A percentile compares a stretch with the other conserved stretches of the same genome.
Evolutionary conservation across 64 coral and sea anemone species (phyloP).

Genomic region (Anthopleura sola): DNA sequence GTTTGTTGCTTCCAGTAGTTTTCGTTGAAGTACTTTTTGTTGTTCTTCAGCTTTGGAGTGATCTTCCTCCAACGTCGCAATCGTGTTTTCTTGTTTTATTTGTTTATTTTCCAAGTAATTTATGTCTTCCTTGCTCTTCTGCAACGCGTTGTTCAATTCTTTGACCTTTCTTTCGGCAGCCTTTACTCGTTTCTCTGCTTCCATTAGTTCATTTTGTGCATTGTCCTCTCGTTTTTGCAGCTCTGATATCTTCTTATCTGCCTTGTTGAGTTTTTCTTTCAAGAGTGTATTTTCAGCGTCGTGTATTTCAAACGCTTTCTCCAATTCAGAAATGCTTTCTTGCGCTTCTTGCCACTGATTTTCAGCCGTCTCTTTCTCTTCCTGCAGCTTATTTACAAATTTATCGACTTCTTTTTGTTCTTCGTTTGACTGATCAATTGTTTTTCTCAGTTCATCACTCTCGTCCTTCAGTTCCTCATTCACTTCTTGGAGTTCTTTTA

Average conservation of each 20-base stretch:
- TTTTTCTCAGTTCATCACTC: slow-evolving; percentile 30
- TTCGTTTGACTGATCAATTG: slow-evolving; percentile 5
- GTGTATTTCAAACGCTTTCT: slow-evolving; percentile 59
- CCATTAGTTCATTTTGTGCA: slow-evolving; percentile 24
- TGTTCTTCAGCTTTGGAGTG: slow-evolving; percentile 53
- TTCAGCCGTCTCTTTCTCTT: slow-evolving; percentile 9
- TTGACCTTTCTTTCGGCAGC: slow-evolving; percentile 41
- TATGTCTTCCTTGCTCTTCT: slow-evolving; percentile 44
- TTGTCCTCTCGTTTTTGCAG: slow-evolving; percentile 33
- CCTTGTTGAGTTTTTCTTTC: slow-evolving; percentile 43
- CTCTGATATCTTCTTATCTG: slow-evolving; percentile 43
- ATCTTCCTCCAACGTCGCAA: slow-evolving; percentile 56
- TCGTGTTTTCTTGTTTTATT: slow-evolving; percentile 28
- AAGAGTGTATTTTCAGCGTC: slow-evolving; percentile 57
- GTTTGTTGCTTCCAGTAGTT: slow-evolving; percentile 50
- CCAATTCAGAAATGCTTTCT: slow-evolving; percentile 66
- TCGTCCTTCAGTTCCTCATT: slow-evolving; percentile 49
- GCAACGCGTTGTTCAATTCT: slow-evolving; percentile 29
- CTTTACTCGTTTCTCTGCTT: slow-evolving; percentile 18
- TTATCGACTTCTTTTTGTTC: slow-evolving; percentile 33
- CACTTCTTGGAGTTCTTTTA: slow-evolving; percentile 29
- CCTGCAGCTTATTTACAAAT: slow-evolving; percentile 27
- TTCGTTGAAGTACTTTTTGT: slow-evolving; percentile 67
- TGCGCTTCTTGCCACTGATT: slow-evolving; percentile 41
- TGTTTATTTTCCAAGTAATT: slow-evolving; percentile 54